Evolutionary conservation across 2,797 vertebrate species (phyloP).

Genomic region (Acrossocheilus fasciatus): DNA sequence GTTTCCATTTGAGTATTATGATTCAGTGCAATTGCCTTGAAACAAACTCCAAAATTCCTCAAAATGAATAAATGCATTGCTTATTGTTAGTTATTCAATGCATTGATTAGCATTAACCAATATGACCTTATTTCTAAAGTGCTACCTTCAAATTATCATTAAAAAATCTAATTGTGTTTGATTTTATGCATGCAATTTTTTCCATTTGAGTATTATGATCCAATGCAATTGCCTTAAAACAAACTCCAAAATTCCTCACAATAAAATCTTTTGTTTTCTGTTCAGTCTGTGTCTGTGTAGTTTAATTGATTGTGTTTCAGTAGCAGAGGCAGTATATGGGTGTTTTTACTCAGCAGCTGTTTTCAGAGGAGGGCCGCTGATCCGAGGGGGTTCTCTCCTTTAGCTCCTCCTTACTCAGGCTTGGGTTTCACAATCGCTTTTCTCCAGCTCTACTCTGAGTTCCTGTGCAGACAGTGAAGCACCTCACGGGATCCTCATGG

Average conservation of each 20-base stretch:
- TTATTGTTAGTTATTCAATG: not conserved
- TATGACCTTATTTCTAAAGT: not conserved
- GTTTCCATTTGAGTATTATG: not conserved
- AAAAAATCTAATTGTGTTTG: not conserved
- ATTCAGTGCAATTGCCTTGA: not conserved
- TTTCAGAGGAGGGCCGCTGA: not conserved
- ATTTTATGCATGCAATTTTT: not conserved
- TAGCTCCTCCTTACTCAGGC: conserved; percentile 13
- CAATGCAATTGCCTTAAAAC: not conserved
- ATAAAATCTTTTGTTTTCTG: not conserved
- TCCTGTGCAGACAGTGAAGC: not conserved
- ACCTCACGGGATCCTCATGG: not conserved
- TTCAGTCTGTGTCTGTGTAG: not conserved
- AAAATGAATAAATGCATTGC: not conserved
- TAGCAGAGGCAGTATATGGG: not conserved
- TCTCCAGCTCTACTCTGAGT: not conserved
- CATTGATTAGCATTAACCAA: not conserved
- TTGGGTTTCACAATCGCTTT: not conserved
- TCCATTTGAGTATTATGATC: not conserved
- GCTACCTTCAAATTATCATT: not conserved
- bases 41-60: not conserved
- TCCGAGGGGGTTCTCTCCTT: not conserved
- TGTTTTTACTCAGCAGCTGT: not conserved
- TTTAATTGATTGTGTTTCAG: not conserved
- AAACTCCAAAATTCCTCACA: not conserved